phyloP scores from a whole-genome alignment of 2,113 vertebrate genomes.

The Fukomys damarensis region DNA sequence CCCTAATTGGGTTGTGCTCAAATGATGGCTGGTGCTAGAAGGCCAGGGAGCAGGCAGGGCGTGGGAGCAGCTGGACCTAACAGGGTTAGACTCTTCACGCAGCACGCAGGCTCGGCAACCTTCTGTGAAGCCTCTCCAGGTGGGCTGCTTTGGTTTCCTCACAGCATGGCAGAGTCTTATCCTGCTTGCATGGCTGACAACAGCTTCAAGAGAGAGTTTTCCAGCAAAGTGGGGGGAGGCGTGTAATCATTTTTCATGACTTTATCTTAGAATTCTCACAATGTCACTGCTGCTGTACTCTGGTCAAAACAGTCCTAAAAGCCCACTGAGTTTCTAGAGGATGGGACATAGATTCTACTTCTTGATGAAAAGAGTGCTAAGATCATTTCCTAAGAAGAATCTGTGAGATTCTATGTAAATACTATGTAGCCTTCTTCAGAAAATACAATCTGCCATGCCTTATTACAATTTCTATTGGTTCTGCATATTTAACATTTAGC shows the following conservation, averaged over 20 bases:
- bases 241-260: neutral
- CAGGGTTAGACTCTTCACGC: neutral
- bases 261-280: neutral
- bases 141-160: neutral
- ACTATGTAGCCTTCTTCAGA: neutral
- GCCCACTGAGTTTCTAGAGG: neutral
- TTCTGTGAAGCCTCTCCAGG: neutral
- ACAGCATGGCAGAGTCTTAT: neutral
- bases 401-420: neutral
- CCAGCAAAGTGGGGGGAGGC: neutral
- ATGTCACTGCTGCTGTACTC: neutral
- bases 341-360: neutral
- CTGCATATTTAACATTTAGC: neutral
- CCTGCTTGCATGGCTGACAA: neutral
- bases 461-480: neutral
- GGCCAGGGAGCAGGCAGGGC: neutral
- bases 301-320: conserved; percentile 34
- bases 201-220: neutral
- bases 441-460: conserved; percentile 30
- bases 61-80: neutral
- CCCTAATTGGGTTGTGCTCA: neutral
- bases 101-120: neutral
- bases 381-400: conserved; percentile 3
- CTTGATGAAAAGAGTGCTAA: neutral
- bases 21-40: neutral